Base-by-base conservation (phyloP, 2,113 vertebrate genomes). In the Aptenodytes forsteri region DNA sequence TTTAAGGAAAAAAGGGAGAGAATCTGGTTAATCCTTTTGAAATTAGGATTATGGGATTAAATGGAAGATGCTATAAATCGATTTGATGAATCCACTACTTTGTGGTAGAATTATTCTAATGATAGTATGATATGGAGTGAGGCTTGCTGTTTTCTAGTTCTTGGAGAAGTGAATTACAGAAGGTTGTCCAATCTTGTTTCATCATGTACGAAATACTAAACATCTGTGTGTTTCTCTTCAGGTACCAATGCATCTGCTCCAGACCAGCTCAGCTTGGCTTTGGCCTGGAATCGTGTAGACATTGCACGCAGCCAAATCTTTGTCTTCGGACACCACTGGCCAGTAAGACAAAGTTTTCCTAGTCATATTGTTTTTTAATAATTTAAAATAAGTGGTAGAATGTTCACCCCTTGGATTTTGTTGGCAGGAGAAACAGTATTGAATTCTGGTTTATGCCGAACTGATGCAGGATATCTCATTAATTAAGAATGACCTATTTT, bases 221-320 rank as follows among this genome's bases (percentile, higher is more conserved):
- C 2, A 5, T 16, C 8, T 55, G 6, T 56, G 54, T 70, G 81
- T 87, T 82, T 77, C 79, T 73, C 47, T 83, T 87, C 73, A 99
- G 99, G 99, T 91, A 99, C 99, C 22, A 99, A 99, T 6, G 99
- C 99, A 3, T 99, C 99, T 1, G 99, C 99, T 20, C 98, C 99
- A 7, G 99, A 99, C 95, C 99, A 99, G 97, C 98, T 99, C 84
- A 99, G 99, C 70, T 96, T 99, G 98, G 99, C 99, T 61, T 98
- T 99, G 97, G 99, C 99, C 81, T 99, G 99, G 99, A 99, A 99
- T 96, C 98, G 99, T n/a, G 99, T 99, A 47, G 99, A 99, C 70
- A 99, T 99, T 44, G 99, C 99, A 54, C 99, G 99, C 65, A 99
- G 99, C 96, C 99, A 99, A 77, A 99, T 99, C 97, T 99, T 99